Evolutionary conservation across 2,113 vertebrate genomes (phyloP).

Genomic region (Paracanthobrama guichenoti): DNA sequence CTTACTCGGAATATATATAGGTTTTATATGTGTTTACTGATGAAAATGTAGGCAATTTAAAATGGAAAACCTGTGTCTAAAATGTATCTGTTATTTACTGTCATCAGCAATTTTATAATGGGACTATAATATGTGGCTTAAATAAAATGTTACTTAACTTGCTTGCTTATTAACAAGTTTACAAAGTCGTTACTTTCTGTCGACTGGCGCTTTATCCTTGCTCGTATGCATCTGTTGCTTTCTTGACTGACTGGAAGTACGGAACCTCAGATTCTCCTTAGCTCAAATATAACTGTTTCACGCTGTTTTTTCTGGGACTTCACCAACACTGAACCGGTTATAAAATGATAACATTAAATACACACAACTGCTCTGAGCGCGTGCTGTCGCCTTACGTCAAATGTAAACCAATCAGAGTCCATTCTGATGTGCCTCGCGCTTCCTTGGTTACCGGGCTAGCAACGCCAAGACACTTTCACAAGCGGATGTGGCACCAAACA

Average conservation of each 20-base stretch:
- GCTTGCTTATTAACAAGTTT: neutral
- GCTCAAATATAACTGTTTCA: too few species aligned
- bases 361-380: neutral
- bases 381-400: neutral
- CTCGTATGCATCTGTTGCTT: neutral
- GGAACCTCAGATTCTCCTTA: neutral
- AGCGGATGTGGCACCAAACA: neutral
- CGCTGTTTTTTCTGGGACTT: too few species aligned
- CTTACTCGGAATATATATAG: too few species aligned
- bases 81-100: neutral
- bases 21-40: too few species aligned
- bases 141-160: neutral
- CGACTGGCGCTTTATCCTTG: neutral
- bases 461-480: constrained; percentile 38
- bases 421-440: neutral
- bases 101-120: neutral
- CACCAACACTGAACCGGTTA: neutral
- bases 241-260: neutral
- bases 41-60: neutral
- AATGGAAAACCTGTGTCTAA: neutral
- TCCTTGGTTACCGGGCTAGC: constrained; percentile 46
- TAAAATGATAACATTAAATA: neutral
- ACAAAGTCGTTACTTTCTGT: neutral
- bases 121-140: neutral
- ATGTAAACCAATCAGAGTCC: constrained; percentile 24